Evolutionary conservation across 2,888 invertebrate species (phyloP), one percentile per base, ranked within the genome.

Genomic region (Lamellibrachia satsuma): DNA sequence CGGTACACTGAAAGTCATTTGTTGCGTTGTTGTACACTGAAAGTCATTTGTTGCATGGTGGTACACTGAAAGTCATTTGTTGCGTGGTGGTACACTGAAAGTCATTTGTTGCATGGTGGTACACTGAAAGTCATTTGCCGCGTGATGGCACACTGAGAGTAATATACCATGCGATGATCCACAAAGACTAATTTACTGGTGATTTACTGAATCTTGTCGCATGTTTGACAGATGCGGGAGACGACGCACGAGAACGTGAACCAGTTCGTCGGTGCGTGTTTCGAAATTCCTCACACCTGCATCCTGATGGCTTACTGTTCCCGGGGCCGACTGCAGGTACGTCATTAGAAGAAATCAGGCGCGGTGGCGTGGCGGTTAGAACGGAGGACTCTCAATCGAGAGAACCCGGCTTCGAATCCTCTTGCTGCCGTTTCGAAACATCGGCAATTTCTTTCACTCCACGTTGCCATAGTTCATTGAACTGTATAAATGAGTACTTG

Each of bases 191-290:
- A 75, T 22, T 22, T 75, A 6, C 75, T 75, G 75, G 6, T n/a
- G 22, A 11, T 39, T 39, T 39, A 39, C 75, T 4, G 15, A 11
- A 2, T 9, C 2, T 15, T 75, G 75, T 75, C 2, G 3, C 22
- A 22, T 75, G 75, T 15, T 9, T 11, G 75, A 4, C 90, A 93
- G 93, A 92, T 93, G 92, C 90, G 57, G 52, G 90, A 93, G 52
- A 55, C 92, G 92, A 91, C 55, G n/a, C 92, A 92, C 39, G 93
- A 93, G 39, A 93, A 93, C 52, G n/a, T 93, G 52, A 93, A 92
- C 90, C 90, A 52, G 15, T 93, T 93, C 75, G 90, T 93, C 55
- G 93, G 93, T 8, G 91, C 91, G 52, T 92, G 93, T 52, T 90
- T 93, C n/a, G 93, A 93, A 52, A 15, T n/a, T 8, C 90, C 92